These are phyloP conservation scores for Callionymus lyra DNA, from an alignment of 2,113 vertebrate species.

Conservation along the genomic window DNA sequence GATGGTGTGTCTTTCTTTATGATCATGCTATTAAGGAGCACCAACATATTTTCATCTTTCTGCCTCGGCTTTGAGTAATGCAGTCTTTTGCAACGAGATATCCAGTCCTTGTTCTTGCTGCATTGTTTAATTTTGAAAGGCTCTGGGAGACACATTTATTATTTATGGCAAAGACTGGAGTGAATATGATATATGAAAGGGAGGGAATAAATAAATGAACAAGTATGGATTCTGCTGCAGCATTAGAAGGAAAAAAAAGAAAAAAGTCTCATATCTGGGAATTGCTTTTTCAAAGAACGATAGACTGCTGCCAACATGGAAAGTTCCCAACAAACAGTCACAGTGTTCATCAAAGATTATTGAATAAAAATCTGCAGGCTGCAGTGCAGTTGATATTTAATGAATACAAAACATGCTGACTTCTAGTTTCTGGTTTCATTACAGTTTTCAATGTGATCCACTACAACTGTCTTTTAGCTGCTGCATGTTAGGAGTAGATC, in stretches of 20 bases:
- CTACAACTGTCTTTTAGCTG: not conserved
- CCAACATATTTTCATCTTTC: conserved; percentile 16
- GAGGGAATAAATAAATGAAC: conserved; percentile 6
- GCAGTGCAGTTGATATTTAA: conserved; percentile 9
- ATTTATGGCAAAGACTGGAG: conserved; percentile 9
- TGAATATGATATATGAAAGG: conserved; percentile 6
- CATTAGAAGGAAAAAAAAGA: conserved; percentile 9
- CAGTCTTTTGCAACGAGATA: conserved; percentile 5
- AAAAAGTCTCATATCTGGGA: conserved; percentile 10
- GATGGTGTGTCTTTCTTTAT: not conserved
- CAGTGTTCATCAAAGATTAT: conserved; percentile 7
- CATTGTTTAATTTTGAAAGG: conserved; percentile 12
- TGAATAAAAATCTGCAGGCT: conserved; percentile 10
- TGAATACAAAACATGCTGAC: conserved; percentile 17
- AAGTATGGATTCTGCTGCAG: not conserved
- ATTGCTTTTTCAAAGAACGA: conserved; percentile 5
- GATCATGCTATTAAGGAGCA: conserved; percentile 1
- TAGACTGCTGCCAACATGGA: conserved; percentile 2
- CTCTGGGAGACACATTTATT: conserved; percentile 8
- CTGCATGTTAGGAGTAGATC: too few species aligned
- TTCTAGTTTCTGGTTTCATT: conserved; percentile 1
- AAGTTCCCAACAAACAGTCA: conserved; percentile 13
- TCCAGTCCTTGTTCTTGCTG: conserved; percentile 4
- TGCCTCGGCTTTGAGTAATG: conserved; percentile 9
- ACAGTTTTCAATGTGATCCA: not conserved